phyloP scores from a whole-genome alignment of 1,140 invertebrate species.

The Euschistus heros region DNA sequence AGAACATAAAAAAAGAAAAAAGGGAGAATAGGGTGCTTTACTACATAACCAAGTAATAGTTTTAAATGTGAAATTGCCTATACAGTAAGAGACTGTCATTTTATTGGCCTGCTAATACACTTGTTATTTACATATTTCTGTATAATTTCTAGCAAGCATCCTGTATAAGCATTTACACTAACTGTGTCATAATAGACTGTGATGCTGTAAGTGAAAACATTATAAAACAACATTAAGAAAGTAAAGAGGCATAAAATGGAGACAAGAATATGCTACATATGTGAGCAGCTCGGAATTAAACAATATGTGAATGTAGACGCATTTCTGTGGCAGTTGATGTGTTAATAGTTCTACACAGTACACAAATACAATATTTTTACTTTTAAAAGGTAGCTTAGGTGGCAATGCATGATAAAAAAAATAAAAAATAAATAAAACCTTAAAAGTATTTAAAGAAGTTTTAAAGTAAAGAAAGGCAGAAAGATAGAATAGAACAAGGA shows the following conservation, averaged over 20 bases:
- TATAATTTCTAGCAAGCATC: background rate
- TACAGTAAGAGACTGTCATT: background rate
- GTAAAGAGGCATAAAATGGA: constrained; percentile 13
- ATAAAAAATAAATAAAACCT: constrained; percentile 12
- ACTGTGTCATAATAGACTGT: constrained; percentile 12
- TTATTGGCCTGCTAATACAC: background rate
- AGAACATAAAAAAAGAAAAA: constrained; percentile 20
- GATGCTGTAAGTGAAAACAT: constrained; percentile 22
- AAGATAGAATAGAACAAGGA: constrained; percentile 28
- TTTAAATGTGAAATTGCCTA: constrained; percentile 10
- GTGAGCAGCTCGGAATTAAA: constrained; percentile 10
- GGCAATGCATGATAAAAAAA: constrained; percentile 19
- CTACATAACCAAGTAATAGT: constrained; percentile 15
- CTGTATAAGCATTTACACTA: constrained; percentile 8
- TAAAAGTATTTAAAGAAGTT: constrained; percentile 18
- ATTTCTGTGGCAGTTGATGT: constrained; percentile 7
- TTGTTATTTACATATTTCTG: background rate
- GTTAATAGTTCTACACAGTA: constrained; percentile 19
- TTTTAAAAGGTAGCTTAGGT: constrained; percentile 12
- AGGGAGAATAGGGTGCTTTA: constrained; percentile 25
- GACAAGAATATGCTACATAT: constrained; percentile 13
- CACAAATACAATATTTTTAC: constrained; percentile 11
- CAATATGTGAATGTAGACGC: constrained; percentile 18
- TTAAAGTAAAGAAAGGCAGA: constrained; percentile 27
- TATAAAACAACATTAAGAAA: constrained; percentile 20